These are phyloP conservation scores for Brachionus koreanus DNA, from an alignment of 1,140 invertebrate species.

Conservation along the genomic window DNA sequence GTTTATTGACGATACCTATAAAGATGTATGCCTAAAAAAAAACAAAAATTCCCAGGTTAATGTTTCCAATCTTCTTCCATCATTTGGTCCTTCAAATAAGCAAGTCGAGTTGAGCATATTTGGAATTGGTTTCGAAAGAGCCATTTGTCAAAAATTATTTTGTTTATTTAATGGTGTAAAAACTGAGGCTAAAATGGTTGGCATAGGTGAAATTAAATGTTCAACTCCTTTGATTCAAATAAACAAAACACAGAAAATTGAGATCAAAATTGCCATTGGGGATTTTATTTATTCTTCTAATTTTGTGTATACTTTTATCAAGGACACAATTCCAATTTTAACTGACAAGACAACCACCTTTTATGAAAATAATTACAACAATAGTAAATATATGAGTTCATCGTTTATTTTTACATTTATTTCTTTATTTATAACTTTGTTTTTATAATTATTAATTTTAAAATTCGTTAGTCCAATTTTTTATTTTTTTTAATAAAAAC, in stretches of 20 bases:
- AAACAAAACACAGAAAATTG: neutral
- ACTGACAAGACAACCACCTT: neutral
- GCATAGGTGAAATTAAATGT: conserved; percentile 27
- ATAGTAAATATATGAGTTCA: neutral
- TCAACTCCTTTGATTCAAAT: neutral
- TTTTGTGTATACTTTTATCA: conserved; percentile 8
- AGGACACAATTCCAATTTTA: neutral
- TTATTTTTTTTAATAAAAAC: no score
- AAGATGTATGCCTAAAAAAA: conserved; percentile 45
- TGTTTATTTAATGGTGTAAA: conserved; percentile 20
- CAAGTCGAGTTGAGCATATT: conserved; percentile 13
- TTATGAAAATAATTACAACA: neutral
- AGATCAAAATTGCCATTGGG: neutral
- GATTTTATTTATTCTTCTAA: neutral
- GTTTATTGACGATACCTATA: conserved; percentile 46
- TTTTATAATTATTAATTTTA: neutral
- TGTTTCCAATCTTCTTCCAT: neutral
- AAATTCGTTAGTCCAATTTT: neutral
- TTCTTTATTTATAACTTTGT: neutral
- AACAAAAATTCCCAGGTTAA: conserved; percentile 17
- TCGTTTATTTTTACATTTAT: neutral
- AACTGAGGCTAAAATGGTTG: neutral
- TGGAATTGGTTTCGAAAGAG: conserved; percentile 30
- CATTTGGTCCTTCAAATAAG: neutral
- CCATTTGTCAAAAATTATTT: conserved; percentile 14